These are phyloP conservation scores for Copidosoma floridanum DNA, from an alignment of 1,140 invertebrate genomes.

Conservation along the genomic window DNA sequence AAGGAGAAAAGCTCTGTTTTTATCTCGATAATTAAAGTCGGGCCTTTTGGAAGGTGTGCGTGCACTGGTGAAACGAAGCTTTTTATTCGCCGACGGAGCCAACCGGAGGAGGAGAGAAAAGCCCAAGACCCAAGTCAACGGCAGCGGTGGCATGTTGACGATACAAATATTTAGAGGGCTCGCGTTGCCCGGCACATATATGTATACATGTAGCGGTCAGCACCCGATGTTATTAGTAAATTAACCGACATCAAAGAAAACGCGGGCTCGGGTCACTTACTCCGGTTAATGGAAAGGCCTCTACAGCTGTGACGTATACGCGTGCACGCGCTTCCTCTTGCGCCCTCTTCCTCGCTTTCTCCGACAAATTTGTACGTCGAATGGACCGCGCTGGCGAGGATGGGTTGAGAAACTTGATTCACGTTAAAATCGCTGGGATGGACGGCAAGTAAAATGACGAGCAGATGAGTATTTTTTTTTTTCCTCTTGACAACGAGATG, in stretches of 20 bases:
- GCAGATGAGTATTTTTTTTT: no score
- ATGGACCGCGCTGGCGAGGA: no score
- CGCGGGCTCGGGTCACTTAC: slow-evolving; percentile 11
- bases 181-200: no score
- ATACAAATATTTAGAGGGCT: slow-evolving; percentile 29
- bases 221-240: slow-evolving; percentile 26
- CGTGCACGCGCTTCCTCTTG: no score
- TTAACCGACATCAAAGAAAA: slow-evolving; percentile 30
- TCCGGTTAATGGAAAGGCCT: slow-evolving; percentile 20
- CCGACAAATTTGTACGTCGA: not conserved
- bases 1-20: slow-evolving; percentile 7
- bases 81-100: not conserved
- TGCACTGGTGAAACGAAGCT: not conserved
- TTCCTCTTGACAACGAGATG: no score
- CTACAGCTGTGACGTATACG: no score
- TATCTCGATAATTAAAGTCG: slow-evolving; percentile 20
- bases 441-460: no score
- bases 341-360: not conserved
- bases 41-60: not conserved
- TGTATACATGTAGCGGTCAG: not conserved
- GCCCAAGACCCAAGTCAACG: no score
- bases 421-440: no score
- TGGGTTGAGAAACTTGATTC: no score
- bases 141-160: slow-evolving; percentile 23
- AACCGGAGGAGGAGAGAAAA: not conserved